Conservation (phyloP, 2,113 vertebrate species). For the Manacus vitellinus region DNA sequence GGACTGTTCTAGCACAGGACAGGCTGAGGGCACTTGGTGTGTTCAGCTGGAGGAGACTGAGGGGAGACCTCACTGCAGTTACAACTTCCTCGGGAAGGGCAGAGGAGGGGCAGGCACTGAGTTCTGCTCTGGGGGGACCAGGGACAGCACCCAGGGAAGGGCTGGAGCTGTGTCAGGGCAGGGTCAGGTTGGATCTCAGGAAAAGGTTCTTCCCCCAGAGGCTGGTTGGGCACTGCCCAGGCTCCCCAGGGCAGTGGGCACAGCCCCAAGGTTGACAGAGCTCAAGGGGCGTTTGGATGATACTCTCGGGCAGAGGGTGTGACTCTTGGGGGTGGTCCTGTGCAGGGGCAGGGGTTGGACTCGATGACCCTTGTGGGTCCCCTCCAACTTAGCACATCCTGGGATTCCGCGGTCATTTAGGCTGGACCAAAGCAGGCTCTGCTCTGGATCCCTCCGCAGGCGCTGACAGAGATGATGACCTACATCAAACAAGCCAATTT, state of each 20-base stretch:
- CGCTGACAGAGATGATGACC: accelerated
- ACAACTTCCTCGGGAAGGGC: background rate
- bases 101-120: background rate
- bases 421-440: accelerated
- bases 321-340: background rate
- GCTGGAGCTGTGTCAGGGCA: background rate
- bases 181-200: background rate
- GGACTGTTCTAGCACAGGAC: background rate
- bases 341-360: background rate
- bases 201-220: background rate
- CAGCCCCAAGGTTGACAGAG: background rate
- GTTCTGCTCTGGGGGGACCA: background rate
- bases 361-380: background rate
- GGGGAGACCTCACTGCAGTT: background rate
- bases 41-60: background rate
- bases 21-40: background rate
- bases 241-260: background rate
- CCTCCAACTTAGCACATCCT: background rate
- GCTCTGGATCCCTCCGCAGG: accelerated
- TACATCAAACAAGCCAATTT: accelerated
- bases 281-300: background rate
- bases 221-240: background rate
- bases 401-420: accelerated
- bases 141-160: background rate
- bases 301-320: background rate